Percentiles rank a stretch among this genome's conserved stretches.
Evolutionary conservation across 2,797 vertebrate species (phyloP).

Genomic region (Amblyopsis hoosieri): DNA sequence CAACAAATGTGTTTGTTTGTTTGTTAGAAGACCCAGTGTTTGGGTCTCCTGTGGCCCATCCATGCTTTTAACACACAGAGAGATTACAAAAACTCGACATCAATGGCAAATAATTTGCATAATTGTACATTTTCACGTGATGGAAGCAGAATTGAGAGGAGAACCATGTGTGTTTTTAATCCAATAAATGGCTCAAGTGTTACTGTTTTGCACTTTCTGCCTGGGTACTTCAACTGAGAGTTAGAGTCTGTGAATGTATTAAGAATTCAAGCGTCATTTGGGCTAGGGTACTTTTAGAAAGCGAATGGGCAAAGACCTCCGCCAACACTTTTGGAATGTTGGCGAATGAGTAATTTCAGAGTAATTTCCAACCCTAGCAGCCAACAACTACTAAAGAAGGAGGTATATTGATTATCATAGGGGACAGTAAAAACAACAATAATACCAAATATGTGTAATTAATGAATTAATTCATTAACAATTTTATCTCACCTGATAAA

Average conservation of each 20-base stretch:
- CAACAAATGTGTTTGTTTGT: no score
- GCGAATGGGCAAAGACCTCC: slow-evolving; percentile 51
- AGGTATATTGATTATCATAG: not conserved
- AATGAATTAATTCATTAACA: no score
- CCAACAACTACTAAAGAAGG: not conserved
- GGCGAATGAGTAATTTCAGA: not conserved
- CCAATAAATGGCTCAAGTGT: slow-evolving; percentile 31
- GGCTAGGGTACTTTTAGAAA: slow-evolving; percentile 35
- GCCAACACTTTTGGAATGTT: slow-evolving; percentile 48
- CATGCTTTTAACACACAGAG: no score
- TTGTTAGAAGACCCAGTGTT: no score
- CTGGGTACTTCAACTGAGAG: slow-evolving; percentile 35
- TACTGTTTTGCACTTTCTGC: slow-evolving; percentile 62
- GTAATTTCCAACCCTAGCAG: not conserved
- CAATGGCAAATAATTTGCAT: no score
- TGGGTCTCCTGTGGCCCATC: no score
- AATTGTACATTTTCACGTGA: no score
- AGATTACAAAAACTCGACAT: no score
- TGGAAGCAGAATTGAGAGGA: no score
- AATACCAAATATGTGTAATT: no score
- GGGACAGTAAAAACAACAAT: slow-evolving; percentile 3
- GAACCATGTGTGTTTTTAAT: no score
- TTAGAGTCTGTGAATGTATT: slow-evolving; percentile 48
- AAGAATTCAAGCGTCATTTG: slow-evolving; percentile 47
- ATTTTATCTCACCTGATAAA: no score